A percentile compares a stretch with the other conserved stretches of the same genome.
These are phyloP conservation scores for Microctonus hyperodae DNA, from an alignment of 2,888 invertebrate genomes.

Conservation along the genomic window DNA sequence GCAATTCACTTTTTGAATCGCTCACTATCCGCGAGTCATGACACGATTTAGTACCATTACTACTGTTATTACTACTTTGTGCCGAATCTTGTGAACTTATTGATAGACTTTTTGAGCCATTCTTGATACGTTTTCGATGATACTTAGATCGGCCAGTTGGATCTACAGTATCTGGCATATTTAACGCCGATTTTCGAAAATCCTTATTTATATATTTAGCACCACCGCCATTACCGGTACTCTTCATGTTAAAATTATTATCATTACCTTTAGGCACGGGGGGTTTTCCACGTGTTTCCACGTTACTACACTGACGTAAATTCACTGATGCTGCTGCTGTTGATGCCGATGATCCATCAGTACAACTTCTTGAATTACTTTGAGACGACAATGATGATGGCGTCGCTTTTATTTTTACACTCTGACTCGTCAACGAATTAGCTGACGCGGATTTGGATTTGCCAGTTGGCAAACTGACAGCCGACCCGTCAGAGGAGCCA, in stretches of 20 bases:
- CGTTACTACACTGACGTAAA: constrained; percentile 48
- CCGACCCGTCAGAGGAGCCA: constrained; percentile 46
- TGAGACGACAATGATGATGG: constrained; percentile 37
- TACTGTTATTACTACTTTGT: constrained; percentile 35
- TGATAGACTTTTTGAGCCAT: constrained; percentile 61
- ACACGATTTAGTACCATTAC: background rate
- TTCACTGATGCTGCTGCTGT: constrained; percentile 37
- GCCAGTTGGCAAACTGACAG: constrained; percentile 58
- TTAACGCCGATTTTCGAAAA: constrained; percentile 76
- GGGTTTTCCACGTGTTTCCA: constrained; percentile 60
- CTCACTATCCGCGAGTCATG: background rate
- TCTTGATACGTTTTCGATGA: constrained; percentile 49
- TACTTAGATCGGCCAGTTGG: constrained; percentile 43
- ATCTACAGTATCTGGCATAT: constrained; percentile 66
- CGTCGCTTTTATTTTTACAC: constrained; percentile 53
- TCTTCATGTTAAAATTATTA: constrained; percentile 45
- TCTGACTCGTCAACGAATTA: constrained; percentile 54
- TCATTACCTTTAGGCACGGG: constrained; percentile 65
- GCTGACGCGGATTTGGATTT: constrained; percentile 56
- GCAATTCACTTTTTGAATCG: background rate
- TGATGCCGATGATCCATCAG: constrained; percentile 20
- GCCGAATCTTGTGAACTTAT: constrained; percentile 62
- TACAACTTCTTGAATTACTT: constrained; percentile 30
- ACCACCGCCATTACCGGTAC: constrained; percentile 33
- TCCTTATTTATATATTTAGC: constrained; percentile 72